Base-by-base conservation (phyloP, 2,797 vertebrate genomes). In the Phataginus tricuspis region DNA sequence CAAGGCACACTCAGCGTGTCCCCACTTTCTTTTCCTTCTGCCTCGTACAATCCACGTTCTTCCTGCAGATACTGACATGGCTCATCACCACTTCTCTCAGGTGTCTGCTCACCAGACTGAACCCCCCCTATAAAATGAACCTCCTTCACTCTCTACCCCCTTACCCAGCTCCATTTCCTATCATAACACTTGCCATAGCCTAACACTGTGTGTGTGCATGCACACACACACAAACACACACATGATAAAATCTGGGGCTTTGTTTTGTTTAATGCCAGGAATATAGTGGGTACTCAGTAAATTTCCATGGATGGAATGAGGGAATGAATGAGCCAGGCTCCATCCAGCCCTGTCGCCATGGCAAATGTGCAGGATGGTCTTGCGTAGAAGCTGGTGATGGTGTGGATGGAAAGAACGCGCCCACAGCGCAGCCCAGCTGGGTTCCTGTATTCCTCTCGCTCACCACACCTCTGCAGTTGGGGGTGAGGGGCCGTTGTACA, bases 401-500 rank as follows among this genome's bases (percentile, higher is more conserved):
- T 4, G 1, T 25, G 18, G 59, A 37, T 55, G 14, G 27, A 29
- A 68, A 55, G 34, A 55, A 34, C 19, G 77, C 37, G 23, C 29
- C 16, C 2, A 13, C 10, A 6, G 1, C 37, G 69, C 5, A 75
- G 11, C 23, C 8, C 13, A n/a, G 13, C 37, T 4, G 45, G n/a
- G 25, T 66, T 6, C 51, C 53, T 6, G 45, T 16, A 29, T 13
- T 80, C 21, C 14, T 23, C 21, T 27, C 16, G 2, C 23, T 74
- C 55, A 25, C 5, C 34, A 7, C 0, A 13, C 25, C 39, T 29
- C 25, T 5, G 21, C 7, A 6, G 0, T 2, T 7, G 4, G 2
- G 13, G 29, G 4, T 45, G 7, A 2, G 2, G 1, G 25, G 1
- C 10, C 5, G 4, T 14, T 3, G 2, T 19, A 4, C 3, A 7